phyloP scores from a whole-genome alignment of 2,113 vertebrate genomes.

The Crotalus tigris region DNA sequence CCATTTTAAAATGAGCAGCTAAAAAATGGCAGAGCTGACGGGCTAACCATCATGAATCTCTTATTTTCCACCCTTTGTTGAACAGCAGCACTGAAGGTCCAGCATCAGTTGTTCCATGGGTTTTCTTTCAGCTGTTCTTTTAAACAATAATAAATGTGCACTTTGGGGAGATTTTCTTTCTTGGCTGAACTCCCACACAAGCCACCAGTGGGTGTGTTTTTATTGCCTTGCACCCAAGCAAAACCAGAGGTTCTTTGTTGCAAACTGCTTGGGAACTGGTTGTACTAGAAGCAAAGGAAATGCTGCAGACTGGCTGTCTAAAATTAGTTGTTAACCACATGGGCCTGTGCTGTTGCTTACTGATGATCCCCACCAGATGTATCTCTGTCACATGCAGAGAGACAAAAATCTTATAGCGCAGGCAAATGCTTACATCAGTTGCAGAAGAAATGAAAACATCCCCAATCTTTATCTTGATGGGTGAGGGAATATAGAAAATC shows the following conservation, averaged over 20 bases:
- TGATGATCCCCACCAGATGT: background rate
- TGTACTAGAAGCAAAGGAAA: slow-evolving; percentile 10
- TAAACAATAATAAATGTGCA: background rate
- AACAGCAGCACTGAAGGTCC: background rate
- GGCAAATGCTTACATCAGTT: background rate
- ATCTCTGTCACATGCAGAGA: background rate
- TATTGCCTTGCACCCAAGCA: slow-evolving; percentile 2
- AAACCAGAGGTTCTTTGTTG: background rate
- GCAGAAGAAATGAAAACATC: background rate
- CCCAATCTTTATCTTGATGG: background rate
- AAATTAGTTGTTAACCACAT: background rate
- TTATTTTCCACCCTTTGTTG: background rate
- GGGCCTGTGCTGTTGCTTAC: background rate
- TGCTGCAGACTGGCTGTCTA: background rate
- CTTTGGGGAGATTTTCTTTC: background rate
- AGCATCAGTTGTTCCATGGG: background rate
- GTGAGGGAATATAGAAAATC: background rate
- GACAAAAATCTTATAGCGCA: background rate
- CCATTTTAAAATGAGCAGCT: background rate
- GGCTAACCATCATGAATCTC: background rate
- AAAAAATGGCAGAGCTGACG: background rate
- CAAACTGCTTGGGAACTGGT: background rate
- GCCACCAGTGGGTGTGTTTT: slow-evolving; percentile 5
- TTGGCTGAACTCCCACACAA: slow-evolving; percentile 8
- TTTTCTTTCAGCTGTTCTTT: background rate